Base-by-base conservation (phyloP, 92 coral and sea anemone species). In the Ricordea florida region DNA sequence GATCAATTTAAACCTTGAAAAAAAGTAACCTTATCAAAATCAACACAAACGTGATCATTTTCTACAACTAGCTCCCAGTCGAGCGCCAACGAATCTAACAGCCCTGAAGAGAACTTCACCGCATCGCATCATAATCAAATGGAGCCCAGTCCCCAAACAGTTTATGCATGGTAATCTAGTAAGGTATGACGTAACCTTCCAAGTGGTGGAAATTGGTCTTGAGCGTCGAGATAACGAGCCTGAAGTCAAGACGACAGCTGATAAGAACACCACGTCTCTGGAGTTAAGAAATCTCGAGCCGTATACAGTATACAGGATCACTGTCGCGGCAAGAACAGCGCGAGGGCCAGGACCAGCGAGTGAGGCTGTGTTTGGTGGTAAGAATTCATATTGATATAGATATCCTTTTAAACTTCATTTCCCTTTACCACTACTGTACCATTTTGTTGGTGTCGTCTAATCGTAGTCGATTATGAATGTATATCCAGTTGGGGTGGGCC, bases 1-100 rank as follows among this genome's bases (percentile, higher is more conserved):
- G n/a, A n/a, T n/a, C n/a, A n/a, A n/a, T n/a, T n/a, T n/a, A n/a
- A 1, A 11, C 0, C 14, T 25, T 4, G 10, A 53, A 21, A 51
- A 7, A 16, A 14, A 10, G 5, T 8, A 24, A n/a, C 1, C n/a
- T 3, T 4, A 26, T 23, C 10, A 25, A 26, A 4, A 9, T 22
- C 9, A n/a, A 21, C 32, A 20, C 4, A 10, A 3, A 11, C 11
- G 13, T 51, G 10, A 15, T 10, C 59, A 22, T 27, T 28, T 21
- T 23, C 21, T 1, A 15, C 34, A 36, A 14, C 17, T 41, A 70
- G 77, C 42, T 9, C 98, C 98, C 17, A 72, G 87, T 33, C 66
- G 63, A 5, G 81, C 97, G 20, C 98, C 98, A 8, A 57, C 50
- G 9, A 65, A 74, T 14, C 18, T 94, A 9, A 72, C 57, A 27